Evolutionary conservation across 2,797 vertebrate genomes (phyloP).

Genomic region (Gambelia wislizenii): DNA sequence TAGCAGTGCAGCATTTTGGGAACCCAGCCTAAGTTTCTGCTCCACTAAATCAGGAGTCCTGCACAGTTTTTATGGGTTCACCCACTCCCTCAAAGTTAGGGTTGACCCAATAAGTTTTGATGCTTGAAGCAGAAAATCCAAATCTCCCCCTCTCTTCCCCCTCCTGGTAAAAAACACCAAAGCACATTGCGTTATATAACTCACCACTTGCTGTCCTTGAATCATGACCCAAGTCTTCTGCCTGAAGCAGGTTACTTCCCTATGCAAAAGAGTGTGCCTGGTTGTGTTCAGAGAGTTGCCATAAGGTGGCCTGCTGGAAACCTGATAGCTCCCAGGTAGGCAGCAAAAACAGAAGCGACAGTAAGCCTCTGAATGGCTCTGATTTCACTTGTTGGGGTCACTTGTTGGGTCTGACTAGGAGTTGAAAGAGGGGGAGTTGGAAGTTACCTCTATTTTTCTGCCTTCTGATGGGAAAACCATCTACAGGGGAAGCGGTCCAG

Average conservation of each 20-base stretch:
- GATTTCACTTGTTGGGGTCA: neutral
- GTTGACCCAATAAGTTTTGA: neutral
- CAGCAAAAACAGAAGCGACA: neutral
- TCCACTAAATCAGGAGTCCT: neutral
- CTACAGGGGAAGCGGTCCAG: too few relatives aligned
- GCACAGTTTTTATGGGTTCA: neutral
- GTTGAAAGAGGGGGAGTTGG: neutral
- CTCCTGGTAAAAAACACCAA: neutral
- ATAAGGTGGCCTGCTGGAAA: too few relatives aligned
- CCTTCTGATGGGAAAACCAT: neutral
- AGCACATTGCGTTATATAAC: neutral
- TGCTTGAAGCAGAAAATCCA: neutral
- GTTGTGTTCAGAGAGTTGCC: too few relatives aligned
- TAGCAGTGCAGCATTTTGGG: neutral
- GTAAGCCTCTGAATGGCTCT: neutral
- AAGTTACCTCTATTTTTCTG: too few relatives aligned
- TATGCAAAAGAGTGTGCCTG: neutral
- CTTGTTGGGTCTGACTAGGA: neutral
- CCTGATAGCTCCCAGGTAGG: too few relatives aligned
- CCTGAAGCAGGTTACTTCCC: neutral
- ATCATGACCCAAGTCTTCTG: neutral
- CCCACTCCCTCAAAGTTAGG: neutral
- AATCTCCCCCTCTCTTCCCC: neutral
- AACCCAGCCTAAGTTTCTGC: too few relatives aligned
- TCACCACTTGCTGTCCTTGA: neutral